Conservation (phyloP, 2,888 invertebrate species). For the Sturmia bella region DNA sequence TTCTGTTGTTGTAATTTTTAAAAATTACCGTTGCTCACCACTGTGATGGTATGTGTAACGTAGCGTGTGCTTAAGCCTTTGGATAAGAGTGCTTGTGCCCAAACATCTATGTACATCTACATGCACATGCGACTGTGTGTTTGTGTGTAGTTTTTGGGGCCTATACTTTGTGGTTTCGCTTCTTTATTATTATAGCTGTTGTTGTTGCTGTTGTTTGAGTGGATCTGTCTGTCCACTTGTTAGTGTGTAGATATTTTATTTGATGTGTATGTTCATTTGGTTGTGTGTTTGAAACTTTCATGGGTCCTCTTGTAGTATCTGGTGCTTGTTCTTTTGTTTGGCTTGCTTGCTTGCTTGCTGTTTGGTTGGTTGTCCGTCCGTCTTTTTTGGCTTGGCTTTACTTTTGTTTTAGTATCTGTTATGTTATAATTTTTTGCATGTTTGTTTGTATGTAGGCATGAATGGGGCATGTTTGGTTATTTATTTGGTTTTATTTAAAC, state of each 20-base stretch:
- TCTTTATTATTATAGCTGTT: conserved; percentile 20
- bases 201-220: conserved; percentile 25
- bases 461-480: conserved; percentile 47
- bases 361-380: not conserved
- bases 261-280: conserved; percentile 24
- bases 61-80: conserved; percentile 54
- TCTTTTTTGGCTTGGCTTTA: conserved; percentile 24
- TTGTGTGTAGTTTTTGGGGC: conserved; percentile 9
- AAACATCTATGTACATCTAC: conserved; percentile 6
- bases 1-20: conserved; percentile 63
- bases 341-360: conserved; percentile 12
- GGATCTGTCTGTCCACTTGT: conserved; percentile 31
- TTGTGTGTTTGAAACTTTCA: conserved; percentile 46
- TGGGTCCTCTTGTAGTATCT: conserved; percentile 61
- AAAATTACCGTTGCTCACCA: conserved; percentile 63
- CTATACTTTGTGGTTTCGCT: conserved; percentile 54
- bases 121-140: not conserved
- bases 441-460: conserved; percentile 7
- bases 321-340: conserved; percentile 40
- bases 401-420: conserved; percentile 61
- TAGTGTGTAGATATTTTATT: conserved; percentile 51
- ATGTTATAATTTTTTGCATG: conserved; percentile 28
- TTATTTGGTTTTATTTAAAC: conserved; percentile 68
- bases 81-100: conserved; percentile 29
- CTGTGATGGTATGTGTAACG: conserved; percentile 18